These are phyloP conservation scores for Ellobius talpinus DNA, from an alignment of 2,113 vertebrate genomes.

Conservation along the genomic window DNA sequence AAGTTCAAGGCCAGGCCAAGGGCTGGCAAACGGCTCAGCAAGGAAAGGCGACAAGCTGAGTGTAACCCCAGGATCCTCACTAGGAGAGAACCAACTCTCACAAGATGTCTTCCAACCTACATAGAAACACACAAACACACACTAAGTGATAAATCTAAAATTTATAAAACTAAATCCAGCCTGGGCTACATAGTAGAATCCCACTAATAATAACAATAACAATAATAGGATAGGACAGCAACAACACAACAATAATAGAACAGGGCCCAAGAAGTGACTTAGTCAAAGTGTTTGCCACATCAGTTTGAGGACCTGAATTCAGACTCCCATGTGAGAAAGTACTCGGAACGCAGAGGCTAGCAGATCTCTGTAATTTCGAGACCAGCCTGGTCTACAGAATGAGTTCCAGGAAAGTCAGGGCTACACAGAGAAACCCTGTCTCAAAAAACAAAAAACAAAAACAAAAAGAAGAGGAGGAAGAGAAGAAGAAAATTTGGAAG, in stretches of 20 bases:
- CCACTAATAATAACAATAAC: neutral
- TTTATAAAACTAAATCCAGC: neutral
- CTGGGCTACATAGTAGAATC: neutral
- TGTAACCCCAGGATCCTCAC: neutral
- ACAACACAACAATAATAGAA: too few species aligned
- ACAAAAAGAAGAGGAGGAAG: too few species aligned
- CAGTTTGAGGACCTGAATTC: neutral
- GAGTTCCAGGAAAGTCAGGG: neutral
- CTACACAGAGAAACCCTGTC: neutral
- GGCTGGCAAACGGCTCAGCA: neutral
- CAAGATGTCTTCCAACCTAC: neutral
- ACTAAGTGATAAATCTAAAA: neutral
- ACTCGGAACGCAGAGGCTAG: neutral
- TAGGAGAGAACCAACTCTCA: neutral
- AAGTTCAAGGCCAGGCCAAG: neutral
- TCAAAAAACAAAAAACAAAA: neutral
- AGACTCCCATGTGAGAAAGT: neutral
- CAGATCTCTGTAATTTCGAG: neutral
- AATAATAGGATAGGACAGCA: too few species aligned
- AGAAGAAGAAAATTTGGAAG: neutral
- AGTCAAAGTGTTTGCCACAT: too few species aligned
- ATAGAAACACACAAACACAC: neutral
- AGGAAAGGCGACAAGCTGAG: neutral
- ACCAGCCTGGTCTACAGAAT: neutral
- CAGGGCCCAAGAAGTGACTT: neutral